Evolutionary conservation across 2,797 vertebrate species (phyloP).

Genomic region (Lepus townsendii): DNA sequence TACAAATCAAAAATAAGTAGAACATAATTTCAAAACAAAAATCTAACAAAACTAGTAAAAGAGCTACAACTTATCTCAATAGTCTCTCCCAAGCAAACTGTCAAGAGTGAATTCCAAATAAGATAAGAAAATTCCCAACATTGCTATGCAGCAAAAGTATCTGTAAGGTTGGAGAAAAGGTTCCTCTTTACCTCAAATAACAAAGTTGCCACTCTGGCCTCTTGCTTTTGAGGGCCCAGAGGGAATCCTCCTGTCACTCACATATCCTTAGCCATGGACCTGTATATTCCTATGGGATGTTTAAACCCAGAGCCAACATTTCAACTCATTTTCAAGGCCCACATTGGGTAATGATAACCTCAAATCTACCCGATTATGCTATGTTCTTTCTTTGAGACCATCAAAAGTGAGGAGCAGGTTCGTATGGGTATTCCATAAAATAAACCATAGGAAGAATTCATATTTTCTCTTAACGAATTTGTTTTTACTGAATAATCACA

Average conservation of each 20-base stretch:
- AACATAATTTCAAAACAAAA: not conserved
- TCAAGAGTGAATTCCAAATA: not conserved
- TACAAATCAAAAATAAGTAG: too few species aligned
- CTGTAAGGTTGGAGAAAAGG: not conserved
- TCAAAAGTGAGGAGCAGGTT: not conserved
- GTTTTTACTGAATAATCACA: not conserved
- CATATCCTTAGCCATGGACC: not conserved
- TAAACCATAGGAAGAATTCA: not conserved
- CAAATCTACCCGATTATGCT: not conserved
- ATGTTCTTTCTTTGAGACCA: not conserved
- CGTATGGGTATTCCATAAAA: not conserved
- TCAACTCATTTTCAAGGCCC: fast-evolving
- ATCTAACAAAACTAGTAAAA: not conserved
- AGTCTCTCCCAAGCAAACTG: not conserved
- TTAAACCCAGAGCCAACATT: not conserved
- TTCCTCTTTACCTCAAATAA: not conserved
- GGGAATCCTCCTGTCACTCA: not conserved
- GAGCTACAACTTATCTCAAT: not conserved
- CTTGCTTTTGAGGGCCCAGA: not conserved
- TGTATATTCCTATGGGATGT: not conserved
- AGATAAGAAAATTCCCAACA: not conserved
- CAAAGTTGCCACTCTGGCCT: fast-evolving
- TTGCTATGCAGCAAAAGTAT: not conserved
- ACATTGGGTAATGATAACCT: not conserved
- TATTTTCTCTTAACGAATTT: not conserved